Evolutionary conservation across 1,140 invertebrate species (phyloP), one percentile per base, ranked within the genome.

Genomic region (Drosophila busckii): DNA sequence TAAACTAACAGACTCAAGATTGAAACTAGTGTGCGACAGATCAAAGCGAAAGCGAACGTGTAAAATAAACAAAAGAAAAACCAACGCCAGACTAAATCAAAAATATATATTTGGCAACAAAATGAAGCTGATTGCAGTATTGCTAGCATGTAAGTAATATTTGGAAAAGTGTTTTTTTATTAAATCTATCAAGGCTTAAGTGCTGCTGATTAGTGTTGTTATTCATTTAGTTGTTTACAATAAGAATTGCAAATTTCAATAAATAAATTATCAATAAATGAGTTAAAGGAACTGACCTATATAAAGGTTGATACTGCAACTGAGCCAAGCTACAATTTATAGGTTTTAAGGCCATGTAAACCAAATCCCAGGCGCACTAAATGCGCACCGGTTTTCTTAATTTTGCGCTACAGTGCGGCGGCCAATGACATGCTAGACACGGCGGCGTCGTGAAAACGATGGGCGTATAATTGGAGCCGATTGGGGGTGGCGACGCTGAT

Each of bases 101-200:
- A 29, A 40, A 4, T 26, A 35, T 20, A 41, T 42, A 17, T 17
- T 37, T 17, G 13, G 32, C 32, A 65, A 38, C 75, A 71, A 63
- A 69, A 82, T 82, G 75, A 82, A 82, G 65, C 65, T 82, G 52
- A 59, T 82, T 55, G 76, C 75, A 82, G 75, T 82, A 82, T 82
- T 82, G 12, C 35, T 82, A 55, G 66, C 75, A 59, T 62, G 75
- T 82, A 67, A 12, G 75, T 82, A 82, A 2, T 6, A 16, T 10
- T n/a, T n/a, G n/a, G n/a, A n/a, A n/a, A n/a, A n/a, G n/a, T n/a
- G n/a, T 20, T 13, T 29, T 13, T 9, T 4, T 19, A 15, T 6
- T 23, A 17, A 5, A 23, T n/a, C 9, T 4, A 23, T 29, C n/a
- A 10, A 23, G 7, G 22, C 12, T 13, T 8, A 28, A 10, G 5